A percentile compares a stretch with the other conserved stretches of the same genome.
Evolutionary conservation across 2,113 vertebrate species (phyloP).

Genomic region (Ciconia boyciana): DNA sequence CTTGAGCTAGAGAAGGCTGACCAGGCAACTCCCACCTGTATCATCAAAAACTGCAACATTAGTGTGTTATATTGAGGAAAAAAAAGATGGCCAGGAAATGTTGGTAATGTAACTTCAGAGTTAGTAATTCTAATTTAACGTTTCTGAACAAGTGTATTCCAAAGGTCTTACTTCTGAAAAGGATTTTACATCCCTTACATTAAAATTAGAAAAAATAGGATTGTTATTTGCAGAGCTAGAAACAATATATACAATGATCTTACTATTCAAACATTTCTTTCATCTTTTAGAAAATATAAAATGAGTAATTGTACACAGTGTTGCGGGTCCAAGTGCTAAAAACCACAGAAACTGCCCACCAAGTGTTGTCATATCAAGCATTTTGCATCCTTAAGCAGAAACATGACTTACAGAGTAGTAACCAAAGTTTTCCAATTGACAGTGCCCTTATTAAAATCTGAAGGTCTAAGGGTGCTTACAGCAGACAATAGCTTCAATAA

Average conservation of each 20-base stretch:
- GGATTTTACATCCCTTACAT: background rate
- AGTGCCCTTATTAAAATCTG: background rate
- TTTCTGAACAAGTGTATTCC: background rate
- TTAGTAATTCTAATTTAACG: background rate
- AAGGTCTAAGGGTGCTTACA: background rate
- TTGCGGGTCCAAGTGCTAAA: background rate
- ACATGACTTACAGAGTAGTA: background rate
- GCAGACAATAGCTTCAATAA: background rate
- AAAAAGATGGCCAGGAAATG: background rate
- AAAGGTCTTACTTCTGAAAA: background rate
- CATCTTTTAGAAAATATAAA: background rate
- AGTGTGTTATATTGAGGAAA: background rate
- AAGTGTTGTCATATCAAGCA: background rate
- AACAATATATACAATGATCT: background rate
- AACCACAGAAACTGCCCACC: background rate
- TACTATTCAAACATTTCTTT: background rate
- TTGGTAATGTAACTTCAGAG: background rate
- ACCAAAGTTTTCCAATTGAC: background rate
- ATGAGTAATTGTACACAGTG: background rate
- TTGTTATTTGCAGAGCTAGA: background rate
- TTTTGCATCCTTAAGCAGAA: background rate
- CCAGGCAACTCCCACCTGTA: background rate
- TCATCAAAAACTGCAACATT: background rate
- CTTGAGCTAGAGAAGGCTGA: background rate
- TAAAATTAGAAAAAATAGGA: background rate